Base-by-base conservation (phyloP, 2,888 invertebrate genomes). In the Drosophila neonasuta region DNA sequence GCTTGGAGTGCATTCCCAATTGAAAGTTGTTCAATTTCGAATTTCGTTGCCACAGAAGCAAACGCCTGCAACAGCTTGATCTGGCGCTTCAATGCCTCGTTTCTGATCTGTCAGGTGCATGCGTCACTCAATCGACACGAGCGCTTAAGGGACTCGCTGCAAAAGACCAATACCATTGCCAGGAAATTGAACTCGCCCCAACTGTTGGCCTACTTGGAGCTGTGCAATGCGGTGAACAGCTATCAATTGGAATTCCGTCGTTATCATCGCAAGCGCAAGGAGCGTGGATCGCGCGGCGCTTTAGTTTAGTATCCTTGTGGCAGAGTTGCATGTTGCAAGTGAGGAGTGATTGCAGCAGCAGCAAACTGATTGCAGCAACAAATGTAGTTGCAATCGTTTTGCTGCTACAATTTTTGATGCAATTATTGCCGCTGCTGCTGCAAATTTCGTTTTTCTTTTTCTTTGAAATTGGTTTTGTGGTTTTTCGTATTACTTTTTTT, bases 101-200 rank as follows among this genome's bases (percentile, higher is more conserved):
- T 89, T 50, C 52, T 89, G 8, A 79, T 84, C 32, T 84, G 86
- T 24, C 88, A 89, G 54, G 77, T 89, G 4, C 87, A 89, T 52
- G 88, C 88, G 0, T 69, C 77, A 1, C 71, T 89, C 8, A 79
- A 80, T 51, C 88, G 88, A 20, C 77, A 76, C 34, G 86, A 88
- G 54, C 84, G 84, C 11, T 77, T 87, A 3, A 77, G 71, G 36
- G 87, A 88, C 3, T 69, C 78, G 0, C 69, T 89, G n/a, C 62
- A 34, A 4, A 86, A 79, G 49, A 86, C 88, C 0, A 60, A 11
- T 1, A 36, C 24, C 0, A 49, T 88, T 39, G 88, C 85, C 0
- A 13, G 13, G 8, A 68, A 45, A 0, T 68, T 90, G 0, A 74
- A 74, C 6, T 74, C 76, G 3, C 58, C 62, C 0, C 42, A 69